phyloP scores from a whole-genome alignment of 2,113 vertebrate species.

The Hyaena hyaena region DNA sequence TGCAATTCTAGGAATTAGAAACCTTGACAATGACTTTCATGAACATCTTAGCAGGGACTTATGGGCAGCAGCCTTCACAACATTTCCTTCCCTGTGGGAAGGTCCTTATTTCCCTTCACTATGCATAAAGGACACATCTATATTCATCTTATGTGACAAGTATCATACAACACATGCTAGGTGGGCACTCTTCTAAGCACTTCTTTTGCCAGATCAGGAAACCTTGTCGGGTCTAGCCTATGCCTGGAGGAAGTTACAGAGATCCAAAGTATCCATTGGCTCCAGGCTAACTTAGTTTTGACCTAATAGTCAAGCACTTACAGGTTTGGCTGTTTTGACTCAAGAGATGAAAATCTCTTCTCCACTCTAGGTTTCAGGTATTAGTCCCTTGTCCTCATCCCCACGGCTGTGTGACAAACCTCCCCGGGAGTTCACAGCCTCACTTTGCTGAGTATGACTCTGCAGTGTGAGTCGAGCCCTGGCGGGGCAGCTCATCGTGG shows the following conservation, averaged over 20 bases:
- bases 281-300: not conserved
- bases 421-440: not conserved
- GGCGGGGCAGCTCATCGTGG: not conserved
- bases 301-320: not conserved
- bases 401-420: not conserved
- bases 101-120: not conserved
- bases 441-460: no score
- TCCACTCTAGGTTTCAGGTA: not conserved
- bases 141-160: not conserved
- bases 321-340: not conserved
- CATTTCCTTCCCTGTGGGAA: not conserved
- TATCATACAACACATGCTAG: not conserved
- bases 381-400: not conserved
- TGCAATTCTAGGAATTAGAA: not conserved
- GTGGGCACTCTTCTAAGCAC: not conserved
- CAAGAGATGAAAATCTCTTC: not conserved
- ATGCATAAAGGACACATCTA: not conserved
- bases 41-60: not conserved
- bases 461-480: not conserved
- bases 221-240: not conserved
- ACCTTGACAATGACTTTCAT: not conserved
- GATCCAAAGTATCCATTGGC: rapidly evolving
- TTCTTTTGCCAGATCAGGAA: not conserved
- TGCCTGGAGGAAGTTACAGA: not conserved
- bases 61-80: rapidly evolving